These are phyloP conservation scores for Microplitis deprimator DNA, from an alignment of 2,888 invertebrate genomes.

Conservation along the genomic window DNA sequence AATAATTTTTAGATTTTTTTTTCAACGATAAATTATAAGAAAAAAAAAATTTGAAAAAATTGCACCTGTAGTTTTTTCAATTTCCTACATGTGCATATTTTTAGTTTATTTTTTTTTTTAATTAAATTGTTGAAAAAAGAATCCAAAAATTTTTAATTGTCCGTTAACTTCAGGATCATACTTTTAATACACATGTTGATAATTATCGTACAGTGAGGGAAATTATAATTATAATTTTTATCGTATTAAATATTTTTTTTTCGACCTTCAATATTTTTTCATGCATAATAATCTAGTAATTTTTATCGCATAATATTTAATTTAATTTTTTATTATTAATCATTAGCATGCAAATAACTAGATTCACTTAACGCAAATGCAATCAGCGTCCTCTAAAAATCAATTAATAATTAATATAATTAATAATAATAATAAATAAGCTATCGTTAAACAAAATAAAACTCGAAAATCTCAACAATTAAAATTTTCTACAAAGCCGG, in stretches of 20 bases:
- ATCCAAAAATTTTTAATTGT: too few relatives aligned
- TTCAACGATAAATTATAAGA: too few relatives aligned
- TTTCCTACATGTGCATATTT: too few relatives aligned
- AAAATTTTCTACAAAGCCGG: background rate
- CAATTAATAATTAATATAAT: slow-evolving; percentile 34
- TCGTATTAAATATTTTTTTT: background rate
- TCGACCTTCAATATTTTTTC: background rate
- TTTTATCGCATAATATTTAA: too few relatives aligned
- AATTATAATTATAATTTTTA: background rate
- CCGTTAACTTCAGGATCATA: too few relatives aligned
- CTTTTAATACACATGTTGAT: background rate
- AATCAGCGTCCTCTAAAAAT: slow-evolving; percentile 61
- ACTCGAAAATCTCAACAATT: slow-evolving; percentile 57
- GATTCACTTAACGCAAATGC: slow-evolving; percentile 45
- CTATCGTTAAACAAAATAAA: slow-evolving; percentile 61
- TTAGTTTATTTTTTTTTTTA: too few relatives aligned
- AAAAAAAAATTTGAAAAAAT: too few relatives aligned
- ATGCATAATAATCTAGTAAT: background rate
- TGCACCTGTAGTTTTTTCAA: too few relatives aligned
- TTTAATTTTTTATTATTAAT: background rate
- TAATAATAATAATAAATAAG: slow-evolving; percentile 62
- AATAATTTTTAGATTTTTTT: too few relatives aligned
- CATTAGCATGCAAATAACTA: background rate
- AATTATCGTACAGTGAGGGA: slow-evolving; percentile 17
- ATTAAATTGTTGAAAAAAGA: too few relatives aligned